Conservation (phyloP, 2,888 invertebrate species). For the Pyrocoelia pectoralis region DNA sequence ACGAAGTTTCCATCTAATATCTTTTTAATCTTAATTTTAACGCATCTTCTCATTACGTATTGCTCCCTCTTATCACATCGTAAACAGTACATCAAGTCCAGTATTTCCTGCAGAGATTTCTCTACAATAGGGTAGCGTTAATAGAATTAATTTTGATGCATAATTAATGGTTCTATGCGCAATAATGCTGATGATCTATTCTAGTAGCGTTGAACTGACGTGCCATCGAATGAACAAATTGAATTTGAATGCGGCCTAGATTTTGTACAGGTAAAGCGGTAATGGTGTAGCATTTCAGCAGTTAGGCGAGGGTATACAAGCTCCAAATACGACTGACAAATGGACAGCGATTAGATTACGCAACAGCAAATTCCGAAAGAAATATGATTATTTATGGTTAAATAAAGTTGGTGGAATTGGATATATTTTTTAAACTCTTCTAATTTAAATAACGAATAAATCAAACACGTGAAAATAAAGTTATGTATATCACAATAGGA, state of each 20-base stretch:
- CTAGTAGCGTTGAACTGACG: conserved; percentile 48
- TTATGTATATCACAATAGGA: conserved; percentile 1
- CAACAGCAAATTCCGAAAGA: conserved; percentile 38
- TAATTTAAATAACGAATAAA: conserved; percentile 12
- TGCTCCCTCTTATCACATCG: conserved; percentile 14
- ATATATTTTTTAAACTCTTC: conserved; percentile 1
- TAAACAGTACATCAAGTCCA: conserved; percentile 30
- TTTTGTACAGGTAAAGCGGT: conserved; percentile 44
- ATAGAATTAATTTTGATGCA: conserved; percentile 51
- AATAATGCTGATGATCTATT: conserved; percentile 48
- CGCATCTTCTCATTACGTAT: conserved; percentile 25
- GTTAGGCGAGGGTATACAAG: conserved; percentile 35
- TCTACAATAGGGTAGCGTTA: conserved; percentile 47
- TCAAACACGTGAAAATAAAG: conserved; percentile 7
- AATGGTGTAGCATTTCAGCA: conserved; percentile 32
- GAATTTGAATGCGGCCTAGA: conserved; percentile 47
- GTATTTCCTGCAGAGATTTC: conserved; percentile 39
- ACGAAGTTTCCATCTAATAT: conserved; percentile 28
- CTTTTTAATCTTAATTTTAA: conserved; percentile 38
- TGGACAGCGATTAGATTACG: conserved; percentile 39
- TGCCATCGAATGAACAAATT: conserved; percentile 52
- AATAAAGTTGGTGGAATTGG: conserved; percentile 17
- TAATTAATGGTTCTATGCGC: conserved; percentile 45
- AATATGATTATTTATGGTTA: conserved; percentile 24
- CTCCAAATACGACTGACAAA: conserved; percentile 39